Percentiles rank a stretch among this genome's conserved stretches.
These are phyloP conservation scores for Drosophila aldrichi DNA, from an alignment of 2,888 invertebrate genomes.

Conservation along the genomic window DNA sequence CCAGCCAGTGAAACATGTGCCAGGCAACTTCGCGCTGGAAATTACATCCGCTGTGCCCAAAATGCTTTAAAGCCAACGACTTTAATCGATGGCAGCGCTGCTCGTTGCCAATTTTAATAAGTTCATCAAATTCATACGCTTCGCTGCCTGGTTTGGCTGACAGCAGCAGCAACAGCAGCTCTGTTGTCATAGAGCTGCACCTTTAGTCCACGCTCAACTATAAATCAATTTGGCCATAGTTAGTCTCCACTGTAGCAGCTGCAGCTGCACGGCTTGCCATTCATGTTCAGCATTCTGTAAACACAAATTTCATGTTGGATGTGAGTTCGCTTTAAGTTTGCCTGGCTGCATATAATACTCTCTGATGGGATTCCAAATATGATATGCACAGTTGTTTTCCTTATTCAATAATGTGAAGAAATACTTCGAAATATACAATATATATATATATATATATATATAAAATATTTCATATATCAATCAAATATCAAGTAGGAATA, in stretches of 20 bases:
- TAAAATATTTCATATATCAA: too few species aligned
- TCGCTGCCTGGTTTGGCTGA: conserved; percentile 12
- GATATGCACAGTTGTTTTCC: not conserved
- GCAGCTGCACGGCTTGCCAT: not conserved
- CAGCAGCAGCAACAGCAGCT: not conserved
- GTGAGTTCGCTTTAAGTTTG: not conserved
- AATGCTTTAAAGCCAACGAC: conserved; percentile 19
- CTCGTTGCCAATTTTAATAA: conserved; percentile 38
- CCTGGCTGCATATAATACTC: not conserved
- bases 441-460: too few species aligned
- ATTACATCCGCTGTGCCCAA: conserved; percentile 62
- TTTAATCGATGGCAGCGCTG: conserved; percentile 17
- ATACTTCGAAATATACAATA: too few species aligned
- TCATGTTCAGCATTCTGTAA: conserved; percentile 2
- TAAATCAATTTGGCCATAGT: conserved; percentile 21
- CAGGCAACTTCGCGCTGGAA: conserved; percentile 60
- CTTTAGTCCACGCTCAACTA: conserved; percentile 17
- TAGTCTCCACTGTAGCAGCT: conserved; percentile 3
- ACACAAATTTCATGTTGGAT: conserved; percentile 7
- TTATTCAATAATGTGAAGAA: not conserved
- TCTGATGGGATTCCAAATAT: not conserved
- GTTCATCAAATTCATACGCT: conserved; percentile 50
- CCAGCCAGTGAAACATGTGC: conserved; percentile 53
- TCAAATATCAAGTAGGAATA: too few species aligned
- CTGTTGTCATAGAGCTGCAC: conserved; percentile 20